These are phyloP conservation scores for Lateolabrax maculatus DNA, from an alignment of 2,797 vertebrate species.

Conservation along the genomic window DNA sequence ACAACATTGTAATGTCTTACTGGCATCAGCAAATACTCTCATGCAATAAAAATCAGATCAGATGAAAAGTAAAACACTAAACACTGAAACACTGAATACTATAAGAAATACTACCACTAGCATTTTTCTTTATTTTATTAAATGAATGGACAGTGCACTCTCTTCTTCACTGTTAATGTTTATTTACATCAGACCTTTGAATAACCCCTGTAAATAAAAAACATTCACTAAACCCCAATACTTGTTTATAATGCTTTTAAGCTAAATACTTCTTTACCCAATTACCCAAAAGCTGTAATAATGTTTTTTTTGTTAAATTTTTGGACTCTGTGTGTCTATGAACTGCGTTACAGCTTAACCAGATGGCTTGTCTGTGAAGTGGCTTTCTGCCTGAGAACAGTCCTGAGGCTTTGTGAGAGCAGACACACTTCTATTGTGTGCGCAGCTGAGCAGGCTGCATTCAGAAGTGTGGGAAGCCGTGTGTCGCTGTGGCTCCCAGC, in stretches of 20 bases:
- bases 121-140: not conserved
- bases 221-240: not conserved
- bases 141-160: not conserved
- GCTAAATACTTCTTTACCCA: not conserved
- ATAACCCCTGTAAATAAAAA: not conserved
- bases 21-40: not conserved
- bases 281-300: not conserved
- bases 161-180: not conserved
- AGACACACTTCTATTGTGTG: slow-evolving; percentile 85
- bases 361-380: slow-evolving; percentile 72
- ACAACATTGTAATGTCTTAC: not conserved
- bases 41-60: not conserved
- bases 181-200: not conserved
- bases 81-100: no score
- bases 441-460: slow-evolving; percentile 75
- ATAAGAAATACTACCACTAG: no score
- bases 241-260: not conserved
- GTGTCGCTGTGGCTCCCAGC: slow-evolving; percentile 81
- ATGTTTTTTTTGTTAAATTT: slow-evolving; percentile 2
- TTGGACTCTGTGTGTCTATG: slow-evolving; percentile 24
- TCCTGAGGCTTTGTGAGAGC: slow-evolving; percentile 67
- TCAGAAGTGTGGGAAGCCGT: slow-evolving; percentile 86
- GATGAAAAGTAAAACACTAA: not conserved
- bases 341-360: slow-evolving; percentile 49
- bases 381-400: slow-evolving; percentile 69